Conservation (phyloP, 2,888 invertebrate genomes). For the Drosophila anomelani region DNA sequence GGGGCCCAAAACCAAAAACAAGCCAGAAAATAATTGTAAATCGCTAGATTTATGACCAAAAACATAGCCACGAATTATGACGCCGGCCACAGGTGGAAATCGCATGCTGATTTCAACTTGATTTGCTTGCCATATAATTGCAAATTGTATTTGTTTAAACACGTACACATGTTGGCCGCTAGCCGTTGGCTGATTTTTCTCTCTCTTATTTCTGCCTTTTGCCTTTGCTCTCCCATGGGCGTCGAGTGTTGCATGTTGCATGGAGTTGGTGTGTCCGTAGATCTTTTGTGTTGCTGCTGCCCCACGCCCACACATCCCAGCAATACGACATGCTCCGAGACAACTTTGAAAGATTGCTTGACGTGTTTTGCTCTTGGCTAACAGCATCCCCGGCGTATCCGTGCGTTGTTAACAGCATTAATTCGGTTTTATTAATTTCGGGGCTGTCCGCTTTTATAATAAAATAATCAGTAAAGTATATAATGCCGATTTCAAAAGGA, state of each 20-base stretch:
- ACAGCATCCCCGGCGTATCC: constrained; percentile 28
- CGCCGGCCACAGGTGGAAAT: constrained; percentile 80
- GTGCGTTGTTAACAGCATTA: constrained; percentile 56
- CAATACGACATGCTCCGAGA: constrained; percentile 46
- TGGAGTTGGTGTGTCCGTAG: constrained; percentile 55
- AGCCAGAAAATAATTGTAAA: constrained; percentile 73
- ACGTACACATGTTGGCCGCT: constrained; percentile 61
- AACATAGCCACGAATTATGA: constrained; percentile 79
- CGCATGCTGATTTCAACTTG: constrained; percentile 78
- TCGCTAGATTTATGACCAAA: constrained; percentile 79
- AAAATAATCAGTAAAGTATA: constrained; percentile 55
- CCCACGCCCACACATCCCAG: constrained; percentile 67
- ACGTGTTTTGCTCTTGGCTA: constrained; percentile 51
- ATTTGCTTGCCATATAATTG: constrained; percentile 80
- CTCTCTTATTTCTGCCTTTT: constrained; percentile 15
- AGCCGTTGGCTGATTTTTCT: constrained; percentile 15
- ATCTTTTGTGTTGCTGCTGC: constrained; percentile 50
- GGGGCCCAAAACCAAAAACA: constrained; percentile 30
- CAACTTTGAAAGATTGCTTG: constrained; percentile 73
- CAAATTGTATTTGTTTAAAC: constrained; percentile 79
- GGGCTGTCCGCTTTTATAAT: constrained; percentile 52
- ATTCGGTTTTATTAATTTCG: constrained; percentile 22
- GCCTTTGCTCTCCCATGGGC: constrained; percentile 48
- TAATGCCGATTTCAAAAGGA: neutral
- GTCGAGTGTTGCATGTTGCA: constrained; percentile 73